Evolutionary conservation across 2,113 vertebrate genomes (phyloP), one percentile per base, ranked within the genome.

Genomic region (Pseudopipra pipra): DNA sequence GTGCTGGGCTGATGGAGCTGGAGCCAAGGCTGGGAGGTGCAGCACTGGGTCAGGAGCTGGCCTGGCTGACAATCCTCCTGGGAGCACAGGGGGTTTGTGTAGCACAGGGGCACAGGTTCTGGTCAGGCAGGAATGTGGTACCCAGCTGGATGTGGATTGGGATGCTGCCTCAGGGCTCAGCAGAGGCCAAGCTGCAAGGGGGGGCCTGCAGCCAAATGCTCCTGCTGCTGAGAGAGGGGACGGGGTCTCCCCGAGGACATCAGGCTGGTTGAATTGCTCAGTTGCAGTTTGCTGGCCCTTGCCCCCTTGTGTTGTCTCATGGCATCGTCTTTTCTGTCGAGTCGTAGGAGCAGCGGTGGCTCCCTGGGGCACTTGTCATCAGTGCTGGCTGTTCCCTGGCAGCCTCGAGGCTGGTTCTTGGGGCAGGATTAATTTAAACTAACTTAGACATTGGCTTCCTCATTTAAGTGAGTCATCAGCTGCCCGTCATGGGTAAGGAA

Each of bases 331-430:
- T 21, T 41, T 30, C 47, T 31, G 22, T 2, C 9, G 58, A 44
- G n/a, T 1, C 43, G 49, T 37, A 19, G 14, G 30, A 61, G 41
- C 41, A 62, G 72, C 0, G 0, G 1, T 51, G 23, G 13, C 27
- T 70, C 33, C 33, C 49, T 10, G 43, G 41, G 76, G 35, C 51
- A 18, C 44, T 33, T 30, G 8, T 4, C 5, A 10, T 41, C 55
- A 49, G 47, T 70, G 41, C 56, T 76, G 71, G 44, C 35, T 15
- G 4, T 14, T 74, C 31, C 58, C 63, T 8, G 2, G 65, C 27
- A 80, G 63, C 61, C 65, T 37, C 21, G 25, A 49, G 70, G 16
- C 75, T 56, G 39, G 14, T 73, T 30, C 22, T 37, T 28, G 46
- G 59, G 23, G 47, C 49, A 54, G 28, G 15, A 39, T 73, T 78